Base-by-base conservation (phyloP, 2,888 invertebrate species). In the Calameuta filiformis region DNA sequence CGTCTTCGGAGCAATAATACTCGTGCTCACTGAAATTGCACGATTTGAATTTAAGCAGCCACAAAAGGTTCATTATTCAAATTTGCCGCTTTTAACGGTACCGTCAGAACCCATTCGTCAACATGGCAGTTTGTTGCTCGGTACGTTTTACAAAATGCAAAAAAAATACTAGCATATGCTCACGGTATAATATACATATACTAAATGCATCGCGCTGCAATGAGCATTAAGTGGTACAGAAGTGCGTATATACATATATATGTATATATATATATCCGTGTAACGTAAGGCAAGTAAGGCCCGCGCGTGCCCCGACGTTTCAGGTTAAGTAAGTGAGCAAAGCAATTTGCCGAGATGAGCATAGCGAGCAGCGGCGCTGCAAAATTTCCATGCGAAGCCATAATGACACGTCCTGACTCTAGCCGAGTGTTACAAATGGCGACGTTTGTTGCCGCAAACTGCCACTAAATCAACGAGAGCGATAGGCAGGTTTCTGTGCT, bases 391-490 rank as follows among this genome's bases (percentile, higher is more conserved):
- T 82, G 79, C 78, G 82, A 79, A 76, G 80, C 77, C 77, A 76
- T 82, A 84, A 85, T 84, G 81, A 83, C 69, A 82, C 77, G 75
- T 81, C 77, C 77, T 80, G 73, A 75, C 76, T 81, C 81, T 76
- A 79, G 76, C 78, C 75, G 78, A 84, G 85, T 84, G 86, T 85
- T 86, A 83, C 85, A 83, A 83, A 87, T 86, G 83, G 81, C 79
- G 81, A 78, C 81, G 82, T 84, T 34, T 71, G 12, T 71, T 83
- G 82, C 84, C 86, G 87, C 88, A 85, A 89, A 89, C 86, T 83
- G 86, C 81, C 87, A 84, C 84, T 90, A 89, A 89, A 89, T 90
- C 89, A 90, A 81, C 81, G 85, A 85, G 86, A 87, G 85, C 86
- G 83, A 85, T 84, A 83, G 82, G 81, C 81, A 83, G 82, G 85